These are phyloP conservation scores for Numida meleagris DNA, from an alignment of 2,113 vertebrate genomes.

Conservation along the genomic window DNA sequence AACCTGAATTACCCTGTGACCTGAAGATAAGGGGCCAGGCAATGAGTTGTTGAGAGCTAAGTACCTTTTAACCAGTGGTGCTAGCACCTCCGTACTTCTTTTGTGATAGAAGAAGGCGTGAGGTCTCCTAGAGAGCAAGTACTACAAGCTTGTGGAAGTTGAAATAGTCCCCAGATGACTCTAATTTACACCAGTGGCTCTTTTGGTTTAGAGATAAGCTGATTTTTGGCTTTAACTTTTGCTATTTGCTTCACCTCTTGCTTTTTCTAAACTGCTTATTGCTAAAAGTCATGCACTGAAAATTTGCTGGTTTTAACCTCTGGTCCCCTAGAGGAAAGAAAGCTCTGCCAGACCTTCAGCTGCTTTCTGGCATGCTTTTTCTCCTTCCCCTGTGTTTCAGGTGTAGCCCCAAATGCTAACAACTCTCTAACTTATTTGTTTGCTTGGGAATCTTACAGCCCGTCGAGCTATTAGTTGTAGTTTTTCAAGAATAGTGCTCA, in stretches of 20 bases:
- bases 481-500: not conserved
- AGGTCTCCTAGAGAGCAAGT: not conserved
- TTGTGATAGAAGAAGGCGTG: not conserved
- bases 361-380: not conserved
- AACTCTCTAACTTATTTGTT: not conserved
- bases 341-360: not conserved
- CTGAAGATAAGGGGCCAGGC: not conserved
- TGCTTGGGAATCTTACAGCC: not conserved
- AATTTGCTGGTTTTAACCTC: not conserved
- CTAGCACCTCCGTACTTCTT: not conserved
- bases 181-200: not conserved
- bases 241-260: not conserved
- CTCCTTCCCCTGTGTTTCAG: not conserved
- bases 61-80: not conserved
- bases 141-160: not conserved
- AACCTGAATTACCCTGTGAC: not conserved
- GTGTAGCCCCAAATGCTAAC: not conserved
- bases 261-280: not conserved
- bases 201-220: not conserved
- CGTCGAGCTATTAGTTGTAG: not conserved
- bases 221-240: not conserved
- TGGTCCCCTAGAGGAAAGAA: rapidly evolving
- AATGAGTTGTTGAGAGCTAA: not conserved
- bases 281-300: not conserved
- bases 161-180: not conserved